Evolutionary conservation across 2,113 vertebrate genomes (phyloP).

Genomic region (Astatoreochromis straeleni): DNA sequence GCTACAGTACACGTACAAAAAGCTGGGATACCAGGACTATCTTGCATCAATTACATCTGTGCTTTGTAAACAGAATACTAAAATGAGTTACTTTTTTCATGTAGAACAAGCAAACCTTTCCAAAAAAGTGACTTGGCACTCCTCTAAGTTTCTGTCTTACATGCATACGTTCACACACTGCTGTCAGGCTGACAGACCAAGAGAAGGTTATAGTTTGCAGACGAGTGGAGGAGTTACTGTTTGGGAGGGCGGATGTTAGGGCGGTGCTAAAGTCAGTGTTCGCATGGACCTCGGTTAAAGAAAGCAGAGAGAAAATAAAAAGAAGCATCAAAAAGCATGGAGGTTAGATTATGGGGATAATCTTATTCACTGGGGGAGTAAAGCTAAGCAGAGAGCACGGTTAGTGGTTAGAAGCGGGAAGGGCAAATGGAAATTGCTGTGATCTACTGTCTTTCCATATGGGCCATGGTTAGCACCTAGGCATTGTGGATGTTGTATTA

Average conservation of each 20-base stretch:
- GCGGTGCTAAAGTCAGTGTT: slow-evolving; percentile 53
- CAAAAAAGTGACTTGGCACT: slow-evolving; percentile 29
- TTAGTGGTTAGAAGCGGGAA: slow-evolving; percentile 19
- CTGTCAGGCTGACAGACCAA: not conserved
- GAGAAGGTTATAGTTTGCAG: slow-evolving; percentile 13
- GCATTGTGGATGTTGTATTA: slow-evolving; percentile 33
- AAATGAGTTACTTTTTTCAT: slow-evolving; percentile 9
- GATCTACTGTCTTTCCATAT: slow-evolving; percentile 47
- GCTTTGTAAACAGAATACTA: slow-evolving; percentile 56
- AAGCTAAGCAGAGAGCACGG: slow-evolving; percentile 23
- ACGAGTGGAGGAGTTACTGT: not conserved
- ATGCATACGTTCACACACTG: slow-evolving; percentile 29
- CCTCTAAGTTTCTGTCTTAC: slow-evolving; percentile 31
- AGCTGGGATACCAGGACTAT: slow-evolving; percentile 21
- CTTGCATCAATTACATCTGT: slow-evolving; percentile 51
- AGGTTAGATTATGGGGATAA: not conserved
- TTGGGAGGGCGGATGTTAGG: not conserved
- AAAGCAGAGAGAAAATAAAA: not conserved
- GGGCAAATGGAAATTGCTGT: not conserved
- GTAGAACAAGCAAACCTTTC: slow-evolving; percentile 31
- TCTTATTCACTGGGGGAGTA: not conserved
- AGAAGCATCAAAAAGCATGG: slow-evolving; percentile 23
- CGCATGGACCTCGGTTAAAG: slow-evolving; percentile 50
- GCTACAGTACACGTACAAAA: slow-evolving; percentile 47
- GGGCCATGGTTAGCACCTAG: slow-evolving; percentile 45